Evolutionary conservation across 2,888 invertebrate species (phyloP).

Genomic region (Andricus quercusramuli): DNA sequence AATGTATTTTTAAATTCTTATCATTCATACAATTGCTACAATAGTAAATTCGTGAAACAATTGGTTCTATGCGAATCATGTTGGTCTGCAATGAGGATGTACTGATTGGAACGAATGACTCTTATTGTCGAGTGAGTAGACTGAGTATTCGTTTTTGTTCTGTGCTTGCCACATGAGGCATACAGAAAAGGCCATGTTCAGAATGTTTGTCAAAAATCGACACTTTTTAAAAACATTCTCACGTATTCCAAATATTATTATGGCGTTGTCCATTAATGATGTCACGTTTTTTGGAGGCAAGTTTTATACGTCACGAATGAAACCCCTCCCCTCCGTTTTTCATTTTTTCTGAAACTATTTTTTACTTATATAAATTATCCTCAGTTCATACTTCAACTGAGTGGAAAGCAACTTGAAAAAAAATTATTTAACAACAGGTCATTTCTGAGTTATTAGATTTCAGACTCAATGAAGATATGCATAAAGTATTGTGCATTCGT

Average conservation of each 20-base stretch:
- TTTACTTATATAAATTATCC: too few species aligned
- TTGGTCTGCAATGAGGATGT: conserved; percentile 74
- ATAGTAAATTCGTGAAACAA: conserved; percentile 69
- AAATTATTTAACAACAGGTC: too few species aligned
- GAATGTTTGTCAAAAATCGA: conserved; percentile 8
- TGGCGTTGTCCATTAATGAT: background rate
- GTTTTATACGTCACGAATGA: too few species aligned
- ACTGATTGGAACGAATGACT: conserved; percentile 76
- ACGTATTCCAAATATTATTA: background rate
- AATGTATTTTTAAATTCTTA: conserved; percentile 13
- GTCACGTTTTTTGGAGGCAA: too few species aligned
- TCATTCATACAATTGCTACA: conserved; percentile 45
- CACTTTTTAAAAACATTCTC: conserved; percentile 4
- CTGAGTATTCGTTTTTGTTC: conserved; percentile 50
- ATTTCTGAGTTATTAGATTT: too few species aligned
- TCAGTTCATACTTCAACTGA: too few species aligned
- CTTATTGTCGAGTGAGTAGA: conserved; percentile 68
- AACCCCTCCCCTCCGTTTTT: too few species aligned
- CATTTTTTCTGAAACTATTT: too few species aligned
- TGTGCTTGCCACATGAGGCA: conserved; percentile 19
- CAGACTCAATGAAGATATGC: too few species aligned
- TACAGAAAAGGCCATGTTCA: conserved; percentile 25
- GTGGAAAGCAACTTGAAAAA: too few species aligned
- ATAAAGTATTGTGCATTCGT: too few species aligned
- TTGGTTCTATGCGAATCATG: conserved; percentile 71